A percentile compares a stretch with the other conserved stretches of the same genome.
Conservation (phyloP, 2,888 invertebrate genomes). For the Zaprionus bogoriensis region DNA sequence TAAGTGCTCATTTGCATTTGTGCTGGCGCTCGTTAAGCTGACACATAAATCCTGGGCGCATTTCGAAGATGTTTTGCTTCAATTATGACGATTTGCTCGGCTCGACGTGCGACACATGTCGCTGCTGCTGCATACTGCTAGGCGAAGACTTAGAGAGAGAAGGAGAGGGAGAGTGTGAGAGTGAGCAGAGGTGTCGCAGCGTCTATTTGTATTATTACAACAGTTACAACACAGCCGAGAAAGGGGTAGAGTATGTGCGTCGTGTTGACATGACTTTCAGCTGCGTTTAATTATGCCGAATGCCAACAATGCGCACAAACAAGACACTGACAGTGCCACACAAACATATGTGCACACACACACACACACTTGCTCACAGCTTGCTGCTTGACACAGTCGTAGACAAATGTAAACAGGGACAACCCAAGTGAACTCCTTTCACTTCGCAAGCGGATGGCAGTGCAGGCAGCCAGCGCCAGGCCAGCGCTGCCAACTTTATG, state of each 20-base stretch:
- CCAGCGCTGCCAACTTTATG: constrained; percentile 36
- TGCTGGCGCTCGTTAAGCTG: constrained; percentile 28
- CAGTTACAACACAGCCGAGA: constrained; percentile 9
- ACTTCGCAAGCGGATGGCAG: background rate
- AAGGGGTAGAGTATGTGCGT: background rate
- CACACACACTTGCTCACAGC: constrained; percentile 32
- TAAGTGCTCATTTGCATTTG: constrained; percentile 57
- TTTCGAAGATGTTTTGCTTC: constrained; percentile 44
- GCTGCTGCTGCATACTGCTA: constrained; percentile 21
- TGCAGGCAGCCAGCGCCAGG: background rate
- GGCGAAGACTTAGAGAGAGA: too few relatives aligned
- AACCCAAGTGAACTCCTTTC: background rate
- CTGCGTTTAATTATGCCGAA: constrained; percentile 71
- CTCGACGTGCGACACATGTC: constrained; percentile 31
- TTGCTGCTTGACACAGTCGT: constrained; percentile 40
- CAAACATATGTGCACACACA: constrained; percentile 32
- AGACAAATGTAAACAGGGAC: constrained; percentile 45
- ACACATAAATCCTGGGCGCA: constrained; percentile 16
- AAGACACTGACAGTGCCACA: constrained; percentile 31
- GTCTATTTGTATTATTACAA: constrained; percentile 52
- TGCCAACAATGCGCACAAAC: constrained; percentile 63
- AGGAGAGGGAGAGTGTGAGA: too few relatives aligned
- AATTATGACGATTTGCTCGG: constrained; percentile 51
- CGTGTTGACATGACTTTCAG: constrained; percentile 60
- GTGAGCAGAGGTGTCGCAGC: constrained; percentile 26